Evolutionary conservation across 2,888 invertebrate species (phyloP).

Genomic region (Epirrhoe alternata): DNA sequence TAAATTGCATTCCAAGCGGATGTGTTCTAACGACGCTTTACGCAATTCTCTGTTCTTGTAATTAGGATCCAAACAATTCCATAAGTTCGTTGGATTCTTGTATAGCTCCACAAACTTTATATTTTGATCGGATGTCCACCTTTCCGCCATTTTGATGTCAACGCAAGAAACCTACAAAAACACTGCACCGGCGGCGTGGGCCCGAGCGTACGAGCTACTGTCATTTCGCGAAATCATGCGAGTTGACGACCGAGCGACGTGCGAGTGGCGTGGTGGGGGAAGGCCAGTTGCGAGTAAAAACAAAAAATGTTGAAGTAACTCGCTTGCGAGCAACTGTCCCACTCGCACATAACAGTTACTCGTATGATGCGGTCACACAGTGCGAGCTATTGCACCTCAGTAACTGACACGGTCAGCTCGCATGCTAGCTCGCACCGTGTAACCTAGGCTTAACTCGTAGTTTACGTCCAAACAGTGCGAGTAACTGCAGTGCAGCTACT

Average conservation of each 20-base stretch:
- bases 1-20: slow-evolving; percentile 17
- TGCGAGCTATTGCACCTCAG: slow-evolving; percentile 21
- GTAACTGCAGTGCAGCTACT: too few species aligned
- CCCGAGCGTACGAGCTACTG: slow-evolving; percentile 32
- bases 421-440: slow-evolving; percentile 14
- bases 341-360: slow-evolving; percentile 41
- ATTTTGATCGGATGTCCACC: slow-evolving; percentile 32
- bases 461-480: slow-evolving; percentile 34
- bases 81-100: slow-evolving; percentile 27
- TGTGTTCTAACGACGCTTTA: slow-evolving; percentile 34
- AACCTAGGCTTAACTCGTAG: slow-evolving; percentile 34
- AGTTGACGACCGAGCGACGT: slow-evolving; percentile 6
- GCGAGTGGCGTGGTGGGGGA: too few species aligned
- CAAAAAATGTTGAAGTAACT: slow-evolving; percentile 35
- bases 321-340: slow-evolving; percentile 37
- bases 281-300: slow-evolving; percentile 16
- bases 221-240: slow-evolving; percentile 26
- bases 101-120: slow-evolving; percentile 30
- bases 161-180: slow-evolving; percentile 30
- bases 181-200: slow-evolving; percentile 31
- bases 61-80: slow-evolving; percentile 36
- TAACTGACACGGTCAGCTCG: too few species aligned
- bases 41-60: slow-evolving; percentile 37
- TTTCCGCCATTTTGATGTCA: slow-evolving; percentile 34
- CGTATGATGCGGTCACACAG: slow-evolving; percentile 37